Evolutionary conservation across 2,888 invertebrate species (phyloP), one percentile per base, ranked within the genome.

Genomic region (Drosophila suboccidentalis): DNA sequence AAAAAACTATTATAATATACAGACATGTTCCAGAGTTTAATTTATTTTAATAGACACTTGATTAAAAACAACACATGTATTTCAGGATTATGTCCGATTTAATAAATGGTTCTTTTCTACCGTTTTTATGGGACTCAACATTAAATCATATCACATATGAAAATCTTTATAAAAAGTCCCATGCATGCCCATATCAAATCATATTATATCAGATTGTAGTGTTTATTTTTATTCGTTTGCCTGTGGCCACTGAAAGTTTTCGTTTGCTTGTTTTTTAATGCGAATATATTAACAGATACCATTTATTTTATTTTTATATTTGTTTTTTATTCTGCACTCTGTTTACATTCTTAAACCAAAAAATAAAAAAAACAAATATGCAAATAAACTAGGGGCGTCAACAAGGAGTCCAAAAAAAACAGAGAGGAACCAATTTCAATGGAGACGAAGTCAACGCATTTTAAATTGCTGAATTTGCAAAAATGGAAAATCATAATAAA

Each of bases 401-500:
- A 19, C 13, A 46, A 50, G 49, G 38, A 58, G 11, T 29, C n/a
- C 29, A 15, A 43, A 49, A 4, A 38, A 38, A 5, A 8, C 29
- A 66, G 39, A 43, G 19, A 61, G 58, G 63, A 75, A 71, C 84
- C 84, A 86, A 83, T 79, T 86, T 86, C 43, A 51, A 55, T 44
- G 58, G 58, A 72, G 55, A 54, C 57, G 43, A 67, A 72, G 50
- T 63, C 82, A 82, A 76, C 76, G 68, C 60, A 66, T 64, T 82
- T 75, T 80, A 70, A 69, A 82, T 71, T 74, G 71, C 74, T 62
- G 66, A 62, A 49, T 79, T 67, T 63, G 62, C 75, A 50, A 60
- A 49, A 76, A 82, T 75, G 73, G 66, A 72, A 82, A 86, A 82
- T 84, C 78, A 87, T 89, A 89, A 90, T 89, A 89, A 89, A 85